Percentiles rank a stretch among this genome's conserved stretches.
These are phyloP conservation scores for Heptranchias perlo DNA, from an alignment of 2,113 vertebrate species.

Conservation along the genomic window DNA sequence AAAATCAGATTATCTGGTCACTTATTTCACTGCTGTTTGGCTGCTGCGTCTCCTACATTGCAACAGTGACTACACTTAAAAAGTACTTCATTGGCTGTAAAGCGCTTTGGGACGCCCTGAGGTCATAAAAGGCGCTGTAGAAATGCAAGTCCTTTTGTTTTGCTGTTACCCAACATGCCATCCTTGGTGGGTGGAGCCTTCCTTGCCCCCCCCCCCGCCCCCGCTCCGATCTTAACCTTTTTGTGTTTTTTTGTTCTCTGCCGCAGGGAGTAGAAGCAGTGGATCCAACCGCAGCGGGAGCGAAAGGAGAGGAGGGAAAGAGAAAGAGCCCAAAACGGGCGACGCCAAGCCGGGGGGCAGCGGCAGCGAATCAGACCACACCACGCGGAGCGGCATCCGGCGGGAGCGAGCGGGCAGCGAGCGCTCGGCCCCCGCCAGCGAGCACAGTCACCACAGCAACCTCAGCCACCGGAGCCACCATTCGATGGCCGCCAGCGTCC, in stretches of 20 bases:
- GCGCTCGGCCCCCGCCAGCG: conserved; percentile 59
- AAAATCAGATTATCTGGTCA: neutral
- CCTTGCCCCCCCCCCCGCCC: neutral
- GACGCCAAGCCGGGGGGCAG: conserved; percentile 77
- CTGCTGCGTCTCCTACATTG: neutral
- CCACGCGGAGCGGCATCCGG: conserved; percentile 64
- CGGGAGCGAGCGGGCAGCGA: conserved; percentile 64
- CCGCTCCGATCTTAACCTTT: neutral
- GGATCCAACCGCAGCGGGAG: conserved; percentile 78
- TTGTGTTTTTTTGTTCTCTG: neutral
- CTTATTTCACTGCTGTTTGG: neutral
- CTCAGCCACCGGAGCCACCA: conserved; percentile 80
- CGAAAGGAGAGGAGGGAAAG: conserved; percentile 57
- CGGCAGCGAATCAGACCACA: conserved; percentile 72
- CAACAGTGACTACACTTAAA: neutral
- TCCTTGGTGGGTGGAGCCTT: no score
- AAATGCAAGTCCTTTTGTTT: no score
- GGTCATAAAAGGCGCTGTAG: conserved; percentile 38
- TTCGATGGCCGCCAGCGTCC: conserved; percentile 69
- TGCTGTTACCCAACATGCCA: no score
- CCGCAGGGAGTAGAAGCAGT: conserved; percentile 81
- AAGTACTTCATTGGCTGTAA: conserved; percentile 22
- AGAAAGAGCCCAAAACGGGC: conserved; percentile 41
- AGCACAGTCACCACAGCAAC: conserved; percentile 52
- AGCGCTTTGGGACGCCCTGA: conserved; percentile 64